Base-by-base conservation (phyloP, 2,888 invertebrate species). In the Aelia acuminata region DNA sequence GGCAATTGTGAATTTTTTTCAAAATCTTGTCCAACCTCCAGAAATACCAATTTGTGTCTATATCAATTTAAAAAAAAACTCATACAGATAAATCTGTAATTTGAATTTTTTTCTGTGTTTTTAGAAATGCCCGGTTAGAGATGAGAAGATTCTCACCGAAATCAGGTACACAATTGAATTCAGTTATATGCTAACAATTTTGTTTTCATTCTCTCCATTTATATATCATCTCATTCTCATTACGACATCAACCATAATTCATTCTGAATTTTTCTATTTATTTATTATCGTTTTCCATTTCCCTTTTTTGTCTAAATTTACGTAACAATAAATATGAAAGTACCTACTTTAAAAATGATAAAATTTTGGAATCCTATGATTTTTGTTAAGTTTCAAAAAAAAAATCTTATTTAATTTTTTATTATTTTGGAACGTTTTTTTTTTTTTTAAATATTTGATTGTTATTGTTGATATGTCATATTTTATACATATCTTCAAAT, bases 51-150 rank as follows among this genome's bases (percentile, higher is more conserved):
- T 3, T 43, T 80, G 80, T 80, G 80, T 80, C 80, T 80, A 80
- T 80, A 20, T 43, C 43, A 80, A 80, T 43, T 3, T 80, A 43
- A 13, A 80, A 43, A 13, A 80, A 80, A 35, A 70, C 18, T 35
- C 31, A 70, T 47, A 43, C 80, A 80, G 80, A 43, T 80, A 80
- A 39, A 80, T 43, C 80, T 80, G 80, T 80, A 80, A 80, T 80
- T 75, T 75, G 75, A 75, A 80, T 39, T 85, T 85, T 53, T 85
- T 85, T 85, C 53, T 85, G 53, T 85, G 49, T 85, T 84, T 85
- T 85, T 85, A 85, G 85, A 85, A 85, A 85, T 39, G 85, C 85
- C 85, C 85, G 49, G 85, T 85, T 85, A 39, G 85, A 85, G 39
- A 85, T 85, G 57, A 50, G 85, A 85, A 85, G 85, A 85, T 53